phyloP scores from a whole-genome alignment of 2,888 invertebrate genomes.

The Molorchus minor region DNA sequence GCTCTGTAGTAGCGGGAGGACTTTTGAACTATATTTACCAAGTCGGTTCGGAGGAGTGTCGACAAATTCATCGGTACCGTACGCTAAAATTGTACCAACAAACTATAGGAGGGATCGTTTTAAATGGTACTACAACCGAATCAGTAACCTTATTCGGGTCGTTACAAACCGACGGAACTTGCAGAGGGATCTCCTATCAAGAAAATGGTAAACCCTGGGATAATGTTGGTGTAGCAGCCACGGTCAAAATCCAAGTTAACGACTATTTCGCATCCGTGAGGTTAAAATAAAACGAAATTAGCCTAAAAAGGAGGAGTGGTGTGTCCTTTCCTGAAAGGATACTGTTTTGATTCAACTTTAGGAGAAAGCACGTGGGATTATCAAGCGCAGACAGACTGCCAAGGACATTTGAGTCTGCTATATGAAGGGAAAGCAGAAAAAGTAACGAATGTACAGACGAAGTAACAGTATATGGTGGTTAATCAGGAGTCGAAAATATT shows the following conservation, averaged over 20 bases:
- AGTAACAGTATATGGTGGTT: slow-evolving; percentile 21
- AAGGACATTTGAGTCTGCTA: too few species aligned
- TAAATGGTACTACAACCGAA: slow-evolving; percentile 22
- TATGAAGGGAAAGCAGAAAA: too few species aligned
- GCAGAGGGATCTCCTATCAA: slow-evolving; percentile 12
- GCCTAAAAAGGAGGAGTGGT: slow-evolving; percentile 24
- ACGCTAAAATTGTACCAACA: too few species aligned
- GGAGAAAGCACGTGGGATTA: slow-evolving; percentile 32
- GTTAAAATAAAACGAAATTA: slow-evolving; percentile 28
- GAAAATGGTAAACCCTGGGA: slow-evolving; percentile 29
- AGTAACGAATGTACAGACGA: not conserved
- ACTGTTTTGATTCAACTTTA: too few species aligned
- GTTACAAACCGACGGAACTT: slow-evolving; percentile 21
- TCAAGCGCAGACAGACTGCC: slow-evolving; percentile 9
- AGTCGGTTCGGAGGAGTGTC: slow-evolving; percentile 30
- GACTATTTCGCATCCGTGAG: slow-evolving; percentile 31
- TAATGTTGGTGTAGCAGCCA: slow-evolving; percentile 28
- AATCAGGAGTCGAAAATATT: too few species aligned
- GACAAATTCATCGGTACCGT: slow-evolving; percentile 24
- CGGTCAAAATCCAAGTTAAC: slow-evolving; percentile 22
- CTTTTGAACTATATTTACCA: slow-evolving; percentile 23
- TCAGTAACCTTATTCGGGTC: slow-evolving; percentile 25
- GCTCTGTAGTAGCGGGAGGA: slow-evolving; percentile 31
- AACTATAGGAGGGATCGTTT: slow-evolving; percentile 17
- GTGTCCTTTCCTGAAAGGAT: slow-evolving; percentile 27